A percentile compares a stretch with the other conserved stretches of the same genome.
Conservation (phyloP, 2,888 invertebrate genomes). For the Xestia sexstrigata region DNA sequence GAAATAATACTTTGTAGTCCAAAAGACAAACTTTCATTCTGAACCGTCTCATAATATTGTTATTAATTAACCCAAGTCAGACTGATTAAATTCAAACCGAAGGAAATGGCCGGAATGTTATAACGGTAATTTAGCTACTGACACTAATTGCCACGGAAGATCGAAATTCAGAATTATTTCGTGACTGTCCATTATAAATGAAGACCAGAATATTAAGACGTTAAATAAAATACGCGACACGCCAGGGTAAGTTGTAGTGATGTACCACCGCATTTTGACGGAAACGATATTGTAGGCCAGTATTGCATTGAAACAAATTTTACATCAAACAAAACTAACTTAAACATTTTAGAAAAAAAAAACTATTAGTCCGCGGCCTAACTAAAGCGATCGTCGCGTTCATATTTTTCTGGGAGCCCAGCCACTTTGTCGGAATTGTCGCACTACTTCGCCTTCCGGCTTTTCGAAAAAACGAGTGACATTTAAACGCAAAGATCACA, state of each 20-base stretch:
- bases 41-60: constrained; percentile 45
- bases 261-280: neutral
- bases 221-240: constrained; percentile 26
- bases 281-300: neutral
- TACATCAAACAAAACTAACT: neutral
- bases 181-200: constrained; percentile 46
- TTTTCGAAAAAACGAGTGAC: neutral
- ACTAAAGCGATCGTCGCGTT: neutral
- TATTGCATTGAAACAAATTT: neutral
- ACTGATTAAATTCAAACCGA: constrained; percentile 50
- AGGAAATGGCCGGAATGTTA: constrained; percentile 43
- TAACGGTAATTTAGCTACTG: constrained; percentile 58
- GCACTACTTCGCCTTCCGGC: neutral
- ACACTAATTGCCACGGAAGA: constrained; percentile 60
- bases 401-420: neutral
- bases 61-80: constrained; percentile 54
- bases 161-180: constrained; percentile 53
- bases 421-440: neutral
- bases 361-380: neutral
- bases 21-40: constrained; percentile 42
- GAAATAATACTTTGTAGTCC: constrained; percentile 15
- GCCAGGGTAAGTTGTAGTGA: neutral
- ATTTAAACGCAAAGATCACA: neutral
- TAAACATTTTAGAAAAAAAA: neutral
- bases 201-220: constrained; percentile 33